These are phyloP conservation scores for Thalassophryne amazonica DNA, from an alignment of 2,797 vertebrate species.

Conservation along the genomic window DNA sequence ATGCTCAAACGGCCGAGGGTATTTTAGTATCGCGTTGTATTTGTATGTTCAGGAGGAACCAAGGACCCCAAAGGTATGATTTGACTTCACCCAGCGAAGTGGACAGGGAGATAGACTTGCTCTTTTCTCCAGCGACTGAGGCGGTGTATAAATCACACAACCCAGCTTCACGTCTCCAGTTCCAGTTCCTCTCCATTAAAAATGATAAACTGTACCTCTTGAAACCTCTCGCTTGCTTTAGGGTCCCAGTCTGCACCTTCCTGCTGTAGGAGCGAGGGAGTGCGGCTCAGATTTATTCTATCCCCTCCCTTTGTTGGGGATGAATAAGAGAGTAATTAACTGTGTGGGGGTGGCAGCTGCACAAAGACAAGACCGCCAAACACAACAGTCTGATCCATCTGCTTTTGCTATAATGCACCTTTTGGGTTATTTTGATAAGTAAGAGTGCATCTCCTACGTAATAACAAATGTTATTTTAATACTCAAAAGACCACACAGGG, in stretches of 20 bases:
- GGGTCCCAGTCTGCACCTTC: conserved; percentile 71
- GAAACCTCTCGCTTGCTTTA: conserved; percentile 69
- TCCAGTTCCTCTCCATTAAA: conserved; percentile 80
- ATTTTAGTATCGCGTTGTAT: no score
- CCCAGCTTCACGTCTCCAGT: conserved; percentile 66
- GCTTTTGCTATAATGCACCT: conserved; percentile 60
- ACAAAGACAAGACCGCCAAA: conserved; percentile 58
- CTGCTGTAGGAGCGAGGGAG: conserved; percentile 54
- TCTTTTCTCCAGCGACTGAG: conserved; percentile 41
- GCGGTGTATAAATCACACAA: conserved; percentile 69
- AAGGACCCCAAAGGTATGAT: conserved; percentile 6
- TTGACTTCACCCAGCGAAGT: conserved; percentile 43
- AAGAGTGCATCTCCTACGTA: conserved; percentile 66
- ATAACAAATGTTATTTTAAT: conserved; percentile 66
- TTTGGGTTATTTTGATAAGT: conserved; percentile 73
- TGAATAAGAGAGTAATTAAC: conserved; percentile 80
- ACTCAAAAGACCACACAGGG: conserved; percentile 58
- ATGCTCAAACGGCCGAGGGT: no score
- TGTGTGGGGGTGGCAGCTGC: conserved; percentile 64
- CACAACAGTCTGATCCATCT: conserved; percentile 65
- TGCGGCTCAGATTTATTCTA: conserved; percentile 66
- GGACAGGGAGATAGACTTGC: conserved; percentile 65
- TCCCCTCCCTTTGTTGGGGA: conserved; percentile 68
- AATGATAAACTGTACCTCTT: conserved; percentile 78
- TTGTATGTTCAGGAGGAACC: conserved; percentile 30